Percentiles rank a stretch among this genome's conserved stretches.
These are phyloP conservation scores for Nycticryphes semicollaris DNA, from an alignment of 2,113 vertebrate species.

Conservation along the genomic window DNA sequence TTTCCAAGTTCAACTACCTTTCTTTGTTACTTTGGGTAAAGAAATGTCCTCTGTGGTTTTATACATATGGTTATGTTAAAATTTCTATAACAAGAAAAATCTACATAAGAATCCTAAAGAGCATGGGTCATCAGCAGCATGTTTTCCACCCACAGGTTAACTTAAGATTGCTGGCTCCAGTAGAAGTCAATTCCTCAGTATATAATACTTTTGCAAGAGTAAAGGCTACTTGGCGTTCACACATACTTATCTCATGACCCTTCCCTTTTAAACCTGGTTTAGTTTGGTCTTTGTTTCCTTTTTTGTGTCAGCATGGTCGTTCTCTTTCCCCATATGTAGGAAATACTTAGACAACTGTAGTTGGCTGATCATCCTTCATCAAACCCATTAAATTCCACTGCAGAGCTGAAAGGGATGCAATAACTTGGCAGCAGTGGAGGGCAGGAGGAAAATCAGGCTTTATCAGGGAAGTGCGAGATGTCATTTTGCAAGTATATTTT, in stretches of 20 bases:
- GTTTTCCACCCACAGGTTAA: background rate
- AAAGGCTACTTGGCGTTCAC: background rate
- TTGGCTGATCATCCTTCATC: background rate
- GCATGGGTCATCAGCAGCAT: background rate
- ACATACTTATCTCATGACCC: background rate
- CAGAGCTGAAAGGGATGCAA: background rate
- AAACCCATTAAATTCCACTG: background rate
- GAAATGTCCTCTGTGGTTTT: slow-evolving; percentile 5
- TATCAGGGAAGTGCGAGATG: background rate
- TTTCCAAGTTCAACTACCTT: background rate
- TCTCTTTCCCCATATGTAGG: background rate
- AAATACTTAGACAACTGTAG: background rate
- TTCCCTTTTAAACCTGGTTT: background rate
- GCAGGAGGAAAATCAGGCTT: background rate
- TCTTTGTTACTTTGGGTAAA: slow-evolving; percentile 2
- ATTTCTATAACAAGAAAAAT: slow-evolving; percentile 18
- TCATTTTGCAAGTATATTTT: background rate
- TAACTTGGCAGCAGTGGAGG: too few relatives aligned
- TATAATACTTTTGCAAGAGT: background rate
- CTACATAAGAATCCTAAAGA: background rate
- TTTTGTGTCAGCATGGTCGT: background rate
- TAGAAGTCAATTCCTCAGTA: background rate
- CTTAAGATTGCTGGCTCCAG: background rate
- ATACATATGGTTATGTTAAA: background rate
- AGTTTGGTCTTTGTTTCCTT: background rate